phyloP scores from a whole-genome alignment of 2,797 vertebrate species.

The Silurus aristotelis region DNA sequence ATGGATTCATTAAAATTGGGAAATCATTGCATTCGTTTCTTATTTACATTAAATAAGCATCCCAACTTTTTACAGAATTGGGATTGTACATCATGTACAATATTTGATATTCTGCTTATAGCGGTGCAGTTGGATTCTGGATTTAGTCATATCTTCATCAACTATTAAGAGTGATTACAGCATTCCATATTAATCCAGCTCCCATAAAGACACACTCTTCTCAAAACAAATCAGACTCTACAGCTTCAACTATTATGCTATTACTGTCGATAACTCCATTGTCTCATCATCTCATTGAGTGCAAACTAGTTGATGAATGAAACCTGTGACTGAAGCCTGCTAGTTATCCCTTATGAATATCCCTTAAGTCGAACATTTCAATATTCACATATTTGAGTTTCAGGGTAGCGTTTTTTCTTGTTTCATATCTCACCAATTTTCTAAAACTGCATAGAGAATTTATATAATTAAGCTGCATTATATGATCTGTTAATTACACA shows the following conservation, averaged over 20 bases:
- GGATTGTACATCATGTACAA: too few relatives aligned
- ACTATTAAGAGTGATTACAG: too few relatives aligned
- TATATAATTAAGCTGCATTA: slow-evolving; percentile 42
- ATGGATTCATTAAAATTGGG: too few relatives aligned
- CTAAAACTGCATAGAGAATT: background rate
- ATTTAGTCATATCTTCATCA: too few relatives aligned
- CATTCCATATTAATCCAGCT: background rate
- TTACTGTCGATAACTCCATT: too few relatives aligned
- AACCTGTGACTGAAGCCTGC: background rate
- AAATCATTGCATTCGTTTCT: too few relatives aligned
- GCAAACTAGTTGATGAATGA: too few relatives aligned
- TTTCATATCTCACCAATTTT: background rate
- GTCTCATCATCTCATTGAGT: background rate
- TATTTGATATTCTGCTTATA: too few relatives aligned
- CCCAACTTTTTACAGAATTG: too few relatives aligned
- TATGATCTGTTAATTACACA: slow-evolving; percentile 51
- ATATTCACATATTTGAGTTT: background rate
- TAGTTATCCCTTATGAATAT: background rate
- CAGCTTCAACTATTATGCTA: background rate
- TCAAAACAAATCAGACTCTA: background rate
- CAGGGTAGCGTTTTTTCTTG: background rate
- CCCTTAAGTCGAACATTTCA: background rate
- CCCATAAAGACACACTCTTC: background rate
- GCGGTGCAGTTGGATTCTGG: too few relatives aligned
- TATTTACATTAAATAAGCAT: too few relatives aligned